These are phyloP conservation scores for Ptychobarbus kaznakovi DNA, from an alignment of 2,797 vertebrate species.

Conservation along the genomic window DNA sequence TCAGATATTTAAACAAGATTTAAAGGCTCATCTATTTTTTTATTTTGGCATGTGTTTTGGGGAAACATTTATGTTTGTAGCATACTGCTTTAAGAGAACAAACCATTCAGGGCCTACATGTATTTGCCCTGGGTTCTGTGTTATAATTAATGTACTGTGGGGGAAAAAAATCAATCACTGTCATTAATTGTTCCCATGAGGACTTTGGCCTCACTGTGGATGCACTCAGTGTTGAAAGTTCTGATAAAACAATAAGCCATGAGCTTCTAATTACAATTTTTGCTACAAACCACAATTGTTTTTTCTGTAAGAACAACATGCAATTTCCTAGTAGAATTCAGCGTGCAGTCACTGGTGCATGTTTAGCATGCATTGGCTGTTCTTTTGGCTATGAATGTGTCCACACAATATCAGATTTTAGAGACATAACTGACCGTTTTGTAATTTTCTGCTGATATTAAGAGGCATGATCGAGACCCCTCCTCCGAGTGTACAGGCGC, in stretches of 20 bases:
- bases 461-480: conserved; percentile 6
- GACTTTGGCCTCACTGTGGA: not conserved
- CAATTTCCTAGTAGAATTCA: not conserved
- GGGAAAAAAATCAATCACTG: conserved; percentile 26
- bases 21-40: not conserved
- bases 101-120: not conserved
- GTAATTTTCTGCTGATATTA: conserved; percentile 32
- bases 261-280: not conserved
- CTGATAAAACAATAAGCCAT: not conserved
- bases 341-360: not conserved
- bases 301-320: not conserved
- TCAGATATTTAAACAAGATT: not conserved
- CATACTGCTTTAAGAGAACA: not conserved
- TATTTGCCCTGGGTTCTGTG: not conserved
- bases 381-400: not conserved
- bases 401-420: not conserved
- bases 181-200: conserved; percentile 10
- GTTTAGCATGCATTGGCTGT: not conserved
- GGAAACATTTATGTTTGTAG: not conserved
- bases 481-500: conserved; percentile 30
- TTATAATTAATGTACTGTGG: conserved; percentile 20
- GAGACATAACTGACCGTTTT: not conserved
- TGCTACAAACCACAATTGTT: not conserved
- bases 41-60: not conserved
- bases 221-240: not conserved